Evolutionary conservation across 2,797 vertebrate genomes (phyloP), one percentile per base, ranked within the genome.

Genomic region (Gobionotothen gibberifrons): DNA sequence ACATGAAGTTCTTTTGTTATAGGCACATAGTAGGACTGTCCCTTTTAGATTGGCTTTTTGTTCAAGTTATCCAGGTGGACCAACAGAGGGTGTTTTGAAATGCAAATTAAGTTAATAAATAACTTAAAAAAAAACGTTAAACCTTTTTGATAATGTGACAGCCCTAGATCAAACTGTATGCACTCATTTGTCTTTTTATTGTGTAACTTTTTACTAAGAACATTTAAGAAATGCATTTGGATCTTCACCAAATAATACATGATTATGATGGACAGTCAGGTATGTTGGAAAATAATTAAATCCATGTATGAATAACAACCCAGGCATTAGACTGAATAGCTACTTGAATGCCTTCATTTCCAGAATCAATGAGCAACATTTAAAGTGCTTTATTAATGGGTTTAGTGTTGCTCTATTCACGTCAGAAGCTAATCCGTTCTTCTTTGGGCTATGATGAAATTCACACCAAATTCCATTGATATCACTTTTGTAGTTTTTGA

Each of bases 211-310:
- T 5, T 26, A 21, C 13, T 9, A 36, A 43, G 19, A 74, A 36
- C 9, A 67, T 17, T 69, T 52, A 21, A 9, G n/a, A 53, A 21
- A 44, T 32, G 42, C 56, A 36, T 57, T 26, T 60, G 53, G 43
- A 55, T 59, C 17, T 17, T 4, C 4, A 49, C 42, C 48, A 40
- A 49, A 53, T 9, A 9, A 14, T 9, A 54, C 21, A 40, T 6
- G 11, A 32, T 61, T 42, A 36, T 9, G 32, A 42, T 29, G 42
- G 42, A 16, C 42, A 40, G 19, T 55, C 15, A 21, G 46, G 49
- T 19, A 29, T 63, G 51, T 62, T 48, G 43, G 49, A n/a, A 39
- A 55, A 62, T 7, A 62, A 39, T 39, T 40, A 39, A 62, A 61
- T 39, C 29, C 43, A 26, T 22, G 16, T 16, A 42, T 46, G n/a